phyloP scores from a whole-genome alignment of 2,113 vertebrate genomes.

The Onychostoma macrolepis region DNA sequence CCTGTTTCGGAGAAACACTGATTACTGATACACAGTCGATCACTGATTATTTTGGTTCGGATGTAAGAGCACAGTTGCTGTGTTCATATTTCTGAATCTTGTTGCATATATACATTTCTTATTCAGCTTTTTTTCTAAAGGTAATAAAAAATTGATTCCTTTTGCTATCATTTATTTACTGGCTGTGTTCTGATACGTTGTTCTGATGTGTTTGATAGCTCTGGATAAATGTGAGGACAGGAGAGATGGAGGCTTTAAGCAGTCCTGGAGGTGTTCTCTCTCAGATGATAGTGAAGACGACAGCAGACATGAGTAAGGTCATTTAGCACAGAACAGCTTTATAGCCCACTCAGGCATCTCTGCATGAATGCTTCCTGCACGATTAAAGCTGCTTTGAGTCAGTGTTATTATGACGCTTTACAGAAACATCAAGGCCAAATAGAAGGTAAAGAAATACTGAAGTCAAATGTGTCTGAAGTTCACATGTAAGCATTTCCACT shows the following conservation, averaged over 20 bases:
- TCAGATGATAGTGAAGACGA: conserved; percentile 87
- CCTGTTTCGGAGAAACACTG: no score
- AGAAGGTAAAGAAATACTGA: neutral
- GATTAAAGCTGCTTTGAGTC: neutral
- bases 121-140: no score
- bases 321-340: conserved; percentile 22
- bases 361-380: neutral
- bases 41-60: no score
- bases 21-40: no score
- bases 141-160: neutral
- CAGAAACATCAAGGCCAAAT: neutral
- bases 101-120: no score
- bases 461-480: no score
- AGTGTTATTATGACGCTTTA: neutral
- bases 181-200: neutral
- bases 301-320: conserved; percentile 90
- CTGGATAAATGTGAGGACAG: conserved; percentile 89
- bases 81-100: no score
- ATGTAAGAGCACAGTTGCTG: no score
- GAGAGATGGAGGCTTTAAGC: conserved; percentile 93
- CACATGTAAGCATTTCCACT: neutral
- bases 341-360: neutral
- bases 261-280: conserved; percentile 91
- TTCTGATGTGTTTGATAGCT: conserved; percentile 78
- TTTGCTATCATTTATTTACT: neutral